Percentiles rank a stretch among this genome's conserved stretches.
Evolutionary conservation across 2,113 vertebrate species (phyloP).

Genomic region (Lichenostomus cassidix): DNA sequence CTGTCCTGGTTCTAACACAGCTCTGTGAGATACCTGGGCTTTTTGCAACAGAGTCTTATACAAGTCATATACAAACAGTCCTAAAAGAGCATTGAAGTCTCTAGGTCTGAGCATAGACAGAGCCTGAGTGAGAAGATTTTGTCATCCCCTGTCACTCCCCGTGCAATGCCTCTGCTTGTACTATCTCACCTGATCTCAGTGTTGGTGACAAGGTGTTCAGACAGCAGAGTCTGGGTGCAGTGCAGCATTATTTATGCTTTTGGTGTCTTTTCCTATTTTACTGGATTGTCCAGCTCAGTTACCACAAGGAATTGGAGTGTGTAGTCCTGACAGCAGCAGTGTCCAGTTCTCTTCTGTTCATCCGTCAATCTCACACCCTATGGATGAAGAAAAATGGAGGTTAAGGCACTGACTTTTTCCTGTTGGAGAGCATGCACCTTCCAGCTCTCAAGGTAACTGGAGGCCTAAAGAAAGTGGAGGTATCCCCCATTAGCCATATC

Average conservation of each 20-base stretch:
- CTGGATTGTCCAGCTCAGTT: not conserved
- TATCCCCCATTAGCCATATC: not conserved
- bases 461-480: not conserved
- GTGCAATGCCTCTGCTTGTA: rapidly evolving
- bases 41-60: not conserved
- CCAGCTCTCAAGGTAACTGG: not conserved
- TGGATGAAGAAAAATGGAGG: not conserved
- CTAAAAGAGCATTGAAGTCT: not conserved
- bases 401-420: not conserved
- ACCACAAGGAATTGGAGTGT: not conserved
- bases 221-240: not conserved
- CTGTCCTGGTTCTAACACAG: not conserved
- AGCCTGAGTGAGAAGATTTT: not conserved
- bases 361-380: not conserved
- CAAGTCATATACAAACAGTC: not conserved
- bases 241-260: not conserved
- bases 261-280: not conserved
- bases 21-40: not conserved
- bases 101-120: not conserved
- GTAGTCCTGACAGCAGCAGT: not conserved
- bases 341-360: not conserved
- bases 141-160: not conserved
- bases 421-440: not conserved
- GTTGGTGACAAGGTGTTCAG: not conserved
- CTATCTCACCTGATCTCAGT: not conserved